phyloP scores from a whole-genome alignment of 1,140 invertebrate genomes.

The Artemia franciscana region DNA sequence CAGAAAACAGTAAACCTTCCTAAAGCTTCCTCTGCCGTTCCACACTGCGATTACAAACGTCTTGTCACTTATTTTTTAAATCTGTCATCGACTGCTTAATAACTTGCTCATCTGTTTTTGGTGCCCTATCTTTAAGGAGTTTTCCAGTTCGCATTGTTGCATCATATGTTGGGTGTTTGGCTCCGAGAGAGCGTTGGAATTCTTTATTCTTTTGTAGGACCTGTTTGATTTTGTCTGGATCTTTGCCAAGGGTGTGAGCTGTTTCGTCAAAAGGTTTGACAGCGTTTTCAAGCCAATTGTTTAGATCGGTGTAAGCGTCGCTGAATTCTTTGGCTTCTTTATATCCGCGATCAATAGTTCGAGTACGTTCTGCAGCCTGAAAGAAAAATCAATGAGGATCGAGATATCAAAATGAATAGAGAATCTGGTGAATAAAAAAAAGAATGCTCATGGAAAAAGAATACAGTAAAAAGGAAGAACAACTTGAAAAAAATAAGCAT shows the following conservation, averaged over 20 bases:
- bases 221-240: constrained; percentile 73
- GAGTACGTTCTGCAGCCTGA: constrained; percentile 64
- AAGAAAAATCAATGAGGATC: too few relatives aligned
- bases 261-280: constrained; percentile 32
- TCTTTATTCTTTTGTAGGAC: constrained; percentile 78
- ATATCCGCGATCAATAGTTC: constrained; percentile 79
- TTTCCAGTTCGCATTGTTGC: constrained; percentile 70
- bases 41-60: constrained; percentile 78
- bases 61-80: constrained; percentile 82
- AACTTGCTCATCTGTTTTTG: constrained; percentile 58
- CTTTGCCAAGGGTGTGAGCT: constrained; percentile 34
- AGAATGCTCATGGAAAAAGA: neutral
- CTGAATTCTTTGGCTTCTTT: constrained; percentile 90
- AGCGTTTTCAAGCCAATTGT: constrained; percentile 61
- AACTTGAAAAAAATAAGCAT: too few relatives aligned
- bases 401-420: too few relatives aligned
- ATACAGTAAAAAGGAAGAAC: neutral
- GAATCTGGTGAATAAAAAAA: neutral
- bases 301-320: constrained; percentile 49
- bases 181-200: constrained; percentile 67
- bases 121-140: constrained; percentile 72
- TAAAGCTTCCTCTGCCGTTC: constrained; percentile 80
- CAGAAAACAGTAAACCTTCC: constrained; percentile 76
- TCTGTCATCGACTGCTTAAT: constrained; percentile 65
- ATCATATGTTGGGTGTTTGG: constrained; percentile 75